Evolutionary conservation across 2,888 invertebrate genomes (phyloP), one percentile per base, ranked within the genome.

Genomic region (Xestoiulus laeticollis): DNA sequence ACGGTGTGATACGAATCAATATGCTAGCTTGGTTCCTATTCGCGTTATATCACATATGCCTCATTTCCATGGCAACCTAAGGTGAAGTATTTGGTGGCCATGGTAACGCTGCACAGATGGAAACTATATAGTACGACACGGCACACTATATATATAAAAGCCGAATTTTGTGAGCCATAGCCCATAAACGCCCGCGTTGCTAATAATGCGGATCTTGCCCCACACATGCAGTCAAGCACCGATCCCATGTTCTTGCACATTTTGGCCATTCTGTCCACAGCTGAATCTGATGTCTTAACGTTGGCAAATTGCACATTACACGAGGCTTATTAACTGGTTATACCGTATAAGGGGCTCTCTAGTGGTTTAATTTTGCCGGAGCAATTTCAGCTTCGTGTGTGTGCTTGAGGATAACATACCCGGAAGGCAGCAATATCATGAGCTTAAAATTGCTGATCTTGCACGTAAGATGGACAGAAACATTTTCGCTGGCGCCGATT

Each of bases 31-130:
- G 68, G 22, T 10, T 22, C 68, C n/a, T 26, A 22, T 5, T 38
- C 4, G 48, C 48, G 48, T 48, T 48, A 1, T 16, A 48, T 16
- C 48, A 48, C 4, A n/a, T n/a, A 16, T 48, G 48, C 48, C 48
- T 16, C 4, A 26, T 68, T 68, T 68, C 68, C 68, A 68, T 68
- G 68, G 68, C 68, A 68, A 26, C 68, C 26, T 26, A 68, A 68
- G 68, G 68, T 68, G 26, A 68, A 68, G n/a, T 68, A 26, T 68
- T n/a, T 68, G 68, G 68, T 68, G 68, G 68, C 10, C 68, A 68
- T 68, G 68, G 68, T 8, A 68, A 68, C 68, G 26, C 3, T 26
- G 68, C n/a, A 12, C 68, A 68, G 68, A 68, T 68, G 68, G 68
- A 68, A 68, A 68, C 26, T 68, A n/a, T n/a, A n/a, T n/a, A 26